phyloP scores from a whole-genome alignment of 2,797 vertebrate species.

The Macroramphosus scolopax region DNA sequence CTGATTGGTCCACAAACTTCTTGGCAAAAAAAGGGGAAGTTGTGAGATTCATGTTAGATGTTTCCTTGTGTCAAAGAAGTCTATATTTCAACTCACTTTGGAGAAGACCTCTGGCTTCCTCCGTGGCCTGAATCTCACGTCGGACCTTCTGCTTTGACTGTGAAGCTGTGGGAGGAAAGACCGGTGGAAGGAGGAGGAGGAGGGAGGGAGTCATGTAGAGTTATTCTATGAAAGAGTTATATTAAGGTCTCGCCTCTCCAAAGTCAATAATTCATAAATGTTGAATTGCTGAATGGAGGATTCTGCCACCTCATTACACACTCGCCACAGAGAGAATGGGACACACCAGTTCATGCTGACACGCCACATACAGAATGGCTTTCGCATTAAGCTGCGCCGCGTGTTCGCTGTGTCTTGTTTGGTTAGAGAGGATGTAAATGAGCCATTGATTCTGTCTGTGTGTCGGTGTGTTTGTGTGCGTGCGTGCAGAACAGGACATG shows the following conservation, averaged over 20 bases:
- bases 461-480: constrained; percentile 12
- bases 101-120: constrained; percentile 3
- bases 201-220: constrained; percentile 29
- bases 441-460: constrained; percentile 44
- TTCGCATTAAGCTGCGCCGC: constrained; percentile 45
- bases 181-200: constrained; percentile 12
- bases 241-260: constrained; percentile 70
- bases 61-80: background rate
- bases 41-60: background rate
- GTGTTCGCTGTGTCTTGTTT: constrained; percentile 40
- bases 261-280: constrained; percentile 77
- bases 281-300: constrained; percentile 70
- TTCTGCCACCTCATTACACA: constrained; percentile 74
- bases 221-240: constrained; percentile 69
- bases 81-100: constrained; percentile 2
- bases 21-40: too few relatives aligned
- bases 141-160: constrained; percentile 45
- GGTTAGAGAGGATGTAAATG: constrained; percentile 52
- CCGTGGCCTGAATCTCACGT: constrained; percentile 16
- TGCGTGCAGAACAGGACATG: constrained; percentile 21
- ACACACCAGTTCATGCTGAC: constrained; percentile 62
- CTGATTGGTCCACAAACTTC: too few relatives aligned
- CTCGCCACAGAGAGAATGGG: constrained; percentile 63
- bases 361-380: constrained; percentile 52
- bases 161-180: constrained; percentile 27